phyloP scores from a whole-genome alignment of 2,797 vertebrate species.

The Anguilla anguilla region DNA sequence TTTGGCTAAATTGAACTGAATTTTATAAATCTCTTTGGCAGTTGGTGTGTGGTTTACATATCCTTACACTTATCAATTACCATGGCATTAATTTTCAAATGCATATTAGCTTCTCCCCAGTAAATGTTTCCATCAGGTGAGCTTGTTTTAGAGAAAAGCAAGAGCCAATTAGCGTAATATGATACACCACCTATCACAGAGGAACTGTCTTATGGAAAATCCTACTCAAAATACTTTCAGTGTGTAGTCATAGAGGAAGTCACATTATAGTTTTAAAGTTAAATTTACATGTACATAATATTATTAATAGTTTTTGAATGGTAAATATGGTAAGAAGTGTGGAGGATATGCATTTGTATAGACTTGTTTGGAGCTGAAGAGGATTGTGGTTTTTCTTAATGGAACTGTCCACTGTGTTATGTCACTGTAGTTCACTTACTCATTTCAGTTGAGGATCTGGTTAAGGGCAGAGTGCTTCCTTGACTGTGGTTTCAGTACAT shows the following conservation, averaged over 20 bases:
- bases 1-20: background rate
- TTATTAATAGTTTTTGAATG: background rate
- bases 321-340: background rate
- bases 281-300: background rate
- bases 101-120: background rate
- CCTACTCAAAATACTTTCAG: background rate
- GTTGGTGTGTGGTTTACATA: background rate
- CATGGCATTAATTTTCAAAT: background rate
- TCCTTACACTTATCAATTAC: background rate
- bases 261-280: background rate
- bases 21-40: background rate
- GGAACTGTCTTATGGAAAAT: background rate
- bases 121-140: background rate
- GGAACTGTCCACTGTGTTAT: background rate
- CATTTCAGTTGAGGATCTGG: background rate
- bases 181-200: background rate
- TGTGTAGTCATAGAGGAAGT: background rate
- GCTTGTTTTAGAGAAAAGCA: background rate
- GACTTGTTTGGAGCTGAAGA: background rate
- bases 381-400: background rate
- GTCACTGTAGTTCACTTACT: background rate
- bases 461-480: constrained; percentile 58
- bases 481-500: constrained; percentile 84
- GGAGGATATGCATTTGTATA: background rate
- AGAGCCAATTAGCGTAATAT: background rate